phyloP scores from a whole-genome alignment of 2,797 vertebrate species.

The Darevskia mixta region DNA sequence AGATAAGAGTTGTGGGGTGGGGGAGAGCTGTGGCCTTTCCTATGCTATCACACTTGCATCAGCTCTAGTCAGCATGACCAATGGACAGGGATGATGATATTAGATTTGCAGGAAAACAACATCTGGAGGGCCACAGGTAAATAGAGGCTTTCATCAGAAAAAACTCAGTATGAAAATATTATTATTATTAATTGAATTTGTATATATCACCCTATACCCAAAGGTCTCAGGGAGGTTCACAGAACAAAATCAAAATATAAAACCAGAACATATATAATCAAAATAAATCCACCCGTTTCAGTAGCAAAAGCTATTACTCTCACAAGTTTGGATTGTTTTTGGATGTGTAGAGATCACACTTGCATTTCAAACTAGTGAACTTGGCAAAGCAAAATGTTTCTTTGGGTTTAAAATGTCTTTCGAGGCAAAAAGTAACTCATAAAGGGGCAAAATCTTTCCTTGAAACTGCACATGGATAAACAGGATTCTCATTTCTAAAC shows the following conservation, averaged over 20 bases:
- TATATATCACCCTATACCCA: too few species aligned
- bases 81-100: neutral
- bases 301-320: neutral
- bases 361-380: neutral
- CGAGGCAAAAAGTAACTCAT: conserved; percentile 7
- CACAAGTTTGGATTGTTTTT: neutral
- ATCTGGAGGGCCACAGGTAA: too few species aligned
- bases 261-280: too few species aligned
- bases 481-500: conserved; percentile 24
- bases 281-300: neutral
- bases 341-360: neutral
- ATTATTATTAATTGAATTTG: too few species aligned
- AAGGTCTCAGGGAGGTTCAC: too few species aligned
- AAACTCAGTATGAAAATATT: neutral
- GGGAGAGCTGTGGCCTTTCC: neutral
- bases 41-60: neutral
- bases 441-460: conserved; percentile 22
- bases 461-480: conserved; percentile 35
- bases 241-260: too few species aligned
- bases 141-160: conserved; percentile 20
- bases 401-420: neutral
- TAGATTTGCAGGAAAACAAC: neutral
- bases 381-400: neutral
- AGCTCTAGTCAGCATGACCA: neutral
- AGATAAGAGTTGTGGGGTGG: too few species aligned